Base-by-base conservation (phyloP, 2,797 vertebrate genomes). In the Morelia viridis region DNA sequence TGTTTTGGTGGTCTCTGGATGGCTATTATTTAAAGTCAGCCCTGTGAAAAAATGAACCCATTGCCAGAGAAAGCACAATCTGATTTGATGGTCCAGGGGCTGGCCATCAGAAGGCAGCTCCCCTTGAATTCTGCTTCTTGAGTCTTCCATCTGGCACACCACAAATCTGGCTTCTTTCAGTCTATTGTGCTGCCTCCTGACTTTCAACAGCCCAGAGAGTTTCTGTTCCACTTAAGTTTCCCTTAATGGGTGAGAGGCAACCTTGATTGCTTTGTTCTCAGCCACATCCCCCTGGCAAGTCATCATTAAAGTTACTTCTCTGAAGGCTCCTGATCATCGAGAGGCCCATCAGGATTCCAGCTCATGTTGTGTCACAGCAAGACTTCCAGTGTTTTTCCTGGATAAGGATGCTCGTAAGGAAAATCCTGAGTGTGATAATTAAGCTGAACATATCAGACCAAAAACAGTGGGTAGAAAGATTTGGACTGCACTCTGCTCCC, bases 351-450 rank as follows among this genome's bases (percentile, higher is more conserved):
- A 41, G 24, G 13, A 28, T 91, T 89, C 87, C 68, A 90, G 94
- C 95, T 94, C 96, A 94, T 96, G 95, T 92, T 92, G 92, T 91
- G 94, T 93, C 95, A 88, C 94, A 96, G 95, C 58, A 93, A 96
- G 95, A 94, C 92, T 95, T 96, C 92, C 94, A 41, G n/a, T 86
- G 94, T 94, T 92, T 94, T 95, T 94, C 92, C 88, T 0, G 0
- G 94, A 93, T 31, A 24, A 90, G 95, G 91, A 94, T 93, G 95
- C 56, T 91, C 94, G 86, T 86, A 87, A 76, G 93, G 94, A 92
- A 94, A 95, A 94, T 94, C 89, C 95, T 94, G 96, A 94, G 92
- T 91, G 93, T 93, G 94, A 50, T 91, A 93, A 96, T 96, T 94
- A 96, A 64, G 31, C 62, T 50, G 89, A 95, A 87, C 83, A 94